Evolutionary conservation across 2,888 invertebrate species (phyloP).

Genomic region (Troides aeacus): DNA sequence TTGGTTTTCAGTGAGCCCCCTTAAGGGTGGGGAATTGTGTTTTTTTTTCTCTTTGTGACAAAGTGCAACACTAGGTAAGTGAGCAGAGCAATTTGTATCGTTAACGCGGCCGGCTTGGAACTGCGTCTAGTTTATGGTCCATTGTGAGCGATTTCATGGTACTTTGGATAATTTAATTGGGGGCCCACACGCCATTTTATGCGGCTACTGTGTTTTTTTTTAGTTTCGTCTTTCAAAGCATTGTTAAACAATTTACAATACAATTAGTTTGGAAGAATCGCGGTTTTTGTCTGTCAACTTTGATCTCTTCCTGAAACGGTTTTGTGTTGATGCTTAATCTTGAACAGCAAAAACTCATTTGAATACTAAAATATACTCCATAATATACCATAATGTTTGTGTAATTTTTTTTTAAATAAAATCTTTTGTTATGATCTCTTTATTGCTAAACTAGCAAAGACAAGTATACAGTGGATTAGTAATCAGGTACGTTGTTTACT

Average conservation of each 20-base stretch:
- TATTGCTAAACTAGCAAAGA: neutral
- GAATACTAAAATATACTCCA: neutral
- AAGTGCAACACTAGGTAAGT: conserved; percentile 55
- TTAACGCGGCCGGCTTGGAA: conserved; percentile 32
- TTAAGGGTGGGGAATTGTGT: conserved; percentile 50
- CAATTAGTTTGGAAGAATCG: neutral
- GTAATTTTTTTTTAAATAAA: neutral
- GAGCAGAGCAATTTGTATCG: conserved; percentile 26
- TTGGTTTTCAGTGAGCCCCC: conserved; percentile 66
- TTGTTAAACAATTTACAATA: conserved; percentile 11
- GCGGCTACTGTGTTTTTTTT: conserved; percentile 21
- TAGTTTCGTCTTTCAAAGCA: conserved; percentile 24
- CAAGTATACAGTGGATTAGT: conserved; percentile 3
- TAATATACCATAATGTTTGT: neutral
- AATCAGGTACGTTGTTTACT: neutral
- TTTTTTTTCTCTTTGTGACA: conserved; percentile 37
- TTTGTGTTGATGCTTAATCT: conserved; percentile 2
- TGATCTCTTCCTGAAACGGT: conserved; percentile 20
- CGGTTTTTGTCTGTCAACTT: conserved; percentile 12
- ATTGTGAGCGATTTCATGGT: conserved; percentile 50
- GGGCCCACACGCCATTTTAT: conserved; percentile 37
- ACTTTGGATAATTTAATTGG: conserved; percentile 39
- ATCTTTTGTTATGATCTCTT: neutral
- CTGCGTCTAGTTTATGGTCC: conserved; percentile 49
- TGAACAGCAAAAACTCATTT: conserved; percentile 2